Percentiles rank a stretch among this genome's conserved stretches.
phyloP scores from a whole-genome alignment of 2,113 vertebrate genomes.

The Leuciscus idus region DNA sequence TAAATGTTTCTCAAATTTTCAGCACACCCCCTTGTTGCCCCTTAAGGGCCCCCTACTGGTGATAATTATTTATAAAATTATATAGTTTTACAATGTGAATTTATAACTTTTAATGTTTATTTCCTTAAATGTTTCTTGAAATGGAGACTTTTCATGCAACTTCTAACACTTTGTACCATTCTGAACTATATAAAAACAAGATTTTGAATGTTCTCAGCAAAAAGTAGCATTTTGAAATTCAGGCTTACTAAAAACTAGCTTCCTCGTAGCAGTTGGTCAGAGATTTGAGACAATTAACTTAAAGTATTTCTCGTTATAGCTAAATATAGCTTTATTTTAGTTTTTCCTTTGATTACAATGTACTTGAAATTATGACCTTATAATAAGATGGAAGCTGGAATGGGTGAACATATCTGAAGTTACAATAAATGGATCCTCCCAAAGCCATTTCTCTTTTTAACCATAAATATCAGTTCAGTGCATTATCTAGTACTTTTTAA shows the following conservation, averaged over 20 bases:
- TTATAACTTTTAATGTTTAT: background rate
- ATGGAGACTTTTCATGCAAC: background rate
- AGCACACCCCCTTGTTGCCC: background rate
- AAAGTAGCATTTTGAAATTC: background rate
- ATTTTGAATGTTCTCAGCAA: background rate
- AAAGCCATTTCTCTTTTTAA: background rate
- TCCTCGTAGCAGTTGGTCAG: background rate
- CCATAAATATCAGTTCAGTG: background rate
- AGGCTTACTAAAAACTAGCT: background rate
- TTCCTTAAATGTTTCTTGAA: background rate
- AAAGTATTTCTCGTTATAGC: background rate
- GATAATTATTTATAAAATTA: background rate
- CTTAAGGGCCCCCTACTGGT: background rate
- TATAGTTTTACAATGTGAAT: background rate
- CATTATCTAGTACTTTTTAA: background rate
- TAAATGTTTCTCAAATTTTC: background rate
- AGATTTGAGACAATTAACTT: background rate
- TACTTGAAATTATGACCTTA: background rate
- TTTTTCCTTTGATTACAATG: background rate
- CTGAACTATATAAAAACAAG: background rate
- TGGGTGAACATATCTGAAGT: background rate
- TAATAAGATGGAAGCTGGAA: background rate
- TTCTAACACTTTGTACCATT: background rate
- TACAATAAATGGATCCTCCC: background rate
- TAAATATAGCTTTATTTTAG: background rate